Evolutionary conservation across 2,888 invertebrate genomes (phyloP), one percentile per base, ranked within the genome.

Genomic region (Thymelicus sylvestris): DNA sequence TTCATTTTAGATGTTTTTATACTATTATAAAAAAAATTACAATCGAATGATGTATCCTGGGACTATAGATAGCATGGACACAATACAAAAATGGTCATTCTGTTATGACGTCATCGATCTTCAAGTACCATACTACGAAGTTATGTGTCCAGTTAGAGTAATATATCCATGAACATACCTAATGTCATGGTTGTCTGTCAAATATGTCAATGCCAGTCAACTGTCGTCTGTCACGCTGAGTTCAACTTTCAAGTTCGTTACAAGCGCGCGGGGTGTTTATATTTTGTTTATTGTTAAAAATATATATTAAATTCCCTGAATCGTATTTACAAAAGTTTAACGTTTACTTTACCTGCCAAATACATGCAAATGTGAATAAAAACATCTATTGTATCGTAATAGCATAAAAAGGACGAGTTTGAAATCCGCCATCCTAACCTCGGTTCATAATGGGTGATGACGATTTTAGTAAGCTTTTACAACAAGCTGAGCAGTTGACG

Each of bases 401-500:
- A 7, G 50, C 15, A 10, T 15, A 6, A 19, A 15, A 19, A 19
- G 15, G 4, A 15, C 15, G 2, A 39, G 0, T 41, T 65, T 55
- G 10, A 19, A 41, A 55, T 13, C n/a, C 52, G 50, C 39, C 7
- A n/a, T 19, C 57, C 78, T 90, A 92, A 91, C 90, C 91, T 88
- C 79, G 50, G 47, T 66, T 55, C 77, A 83, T 73, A 71, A 94
- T 94, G 93, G 90, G 88, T 41, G 94, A 94, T 77, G 90, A 93
- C 71, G 97, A 97, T 86, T 97, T 99, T 82, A 97, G 96, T 78
- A 97, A 98, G 83, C 95, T 99, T 79, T 94, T 99, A 70, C 97
- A 98, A 86, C 97, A 98, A 92, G 98, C 99, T 10, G 98, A 99
- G 85, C 97, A 98, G 86, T 94, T 99, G 73, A 97, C 98, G 0